Percentiles rank a stretch among this genome's conserved stretches.
These are phyloP conservation scores for Drosophila prostipennis DNA, from an alignment of 2,888 invertebrate genomes.

Conservation along the genomic window DNA sequence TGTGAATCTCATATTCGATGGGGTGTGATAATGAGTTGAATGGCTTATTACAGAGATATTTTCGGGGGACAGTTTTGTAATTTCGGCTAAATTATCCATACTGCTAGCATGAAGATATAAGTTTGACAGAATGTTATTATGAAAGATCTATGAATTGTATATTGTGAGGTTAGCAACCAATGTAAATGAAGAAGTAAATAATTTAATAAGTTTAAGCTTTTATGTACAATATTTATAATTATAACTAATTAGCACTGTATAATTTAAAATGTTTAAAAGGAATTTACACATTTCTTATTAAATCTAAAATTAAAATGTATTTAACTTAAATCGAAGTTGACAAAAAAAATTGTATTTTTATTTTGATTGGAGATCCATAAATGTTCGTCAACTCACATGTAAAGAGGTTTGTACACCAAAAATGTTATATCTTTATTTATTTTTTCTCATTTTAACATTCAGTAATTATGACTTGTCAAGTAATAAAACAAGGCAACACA, in stretches of 20 bases:
- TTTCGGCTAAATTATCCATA: slow-evolving; percentile 18
- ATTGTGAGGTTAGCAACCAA: neutral
- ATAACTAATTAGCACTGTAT: too few species aligned
- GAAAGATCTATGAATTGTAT: too few species aligned
- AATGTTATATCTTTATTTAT: neutral
- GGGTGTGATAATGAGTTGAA: slow-evolving; percentile 56
- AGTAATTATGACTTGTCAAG: too few species aligned
- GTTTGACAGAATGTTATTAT: neutral
- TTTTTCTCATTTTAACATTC: neutral
- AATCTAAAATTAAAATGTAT: neutral
- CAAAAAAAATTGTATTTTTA: neutral
- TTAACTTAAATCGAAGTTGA: neutral
- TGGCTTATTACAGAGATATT: slow-evolving; percentile 47
- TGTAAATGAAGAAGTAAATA: neutral
- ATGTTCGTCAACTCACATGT: too few species aligned
- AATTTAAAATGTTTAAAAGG: too few species aligned
- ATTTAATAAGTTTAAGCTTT: too few species aligned
- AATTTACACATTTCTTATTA: too few species aligned
- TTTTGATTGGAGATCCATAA: neutral
- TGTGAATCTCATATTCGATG: slow-evolving; percentile 16
- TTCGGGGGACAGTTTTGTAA: slow-evolving; percentile 16
- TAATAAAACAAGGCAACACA: too few species aligned
- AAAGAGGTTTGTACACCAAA: neutral
- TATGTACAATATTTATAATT: too few species aligned
- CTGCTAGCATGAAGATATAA: neutral